Evolutionary conservation across 2,113 vertebrate species (phyloP).

Genomic region (Callipepla squamata): DNA sequence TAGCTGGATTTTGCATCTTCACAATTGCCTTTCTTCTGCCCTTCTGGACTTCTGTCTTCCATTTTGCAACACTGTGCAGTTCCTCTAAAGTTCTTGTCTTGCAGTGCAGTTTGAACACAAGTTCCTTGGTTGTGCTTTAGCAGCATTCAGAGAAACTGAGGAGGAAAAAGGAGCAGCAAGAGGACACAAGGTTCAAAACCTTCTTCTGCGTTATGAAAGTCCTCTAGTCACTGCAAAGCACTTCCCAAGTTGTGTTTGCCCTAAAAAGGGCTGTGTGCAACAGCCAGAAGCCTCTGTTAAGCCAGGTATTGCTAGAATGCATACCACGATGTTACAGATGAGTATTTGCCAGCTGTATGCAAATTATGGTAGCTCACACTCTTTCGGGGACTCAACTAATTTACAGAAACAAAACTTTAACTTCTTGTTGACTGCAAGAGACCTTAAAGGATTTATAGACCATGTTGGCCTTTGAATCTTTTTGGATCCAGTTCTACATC

Average conservation of each 20-base stretch:
- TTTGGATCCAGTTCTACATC: neutral
- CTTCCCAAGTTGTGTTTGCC: neutral
- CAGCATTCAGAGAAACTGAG: neutral
- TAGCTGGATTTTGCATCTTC: neutral
- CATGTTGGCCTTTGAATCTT: neutral
- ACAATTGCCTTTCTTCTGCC: neutral
- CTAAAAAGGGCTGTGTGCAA: neutral
- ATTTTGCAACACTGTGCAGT: neutral
- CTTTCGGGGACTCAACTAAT: neutral
- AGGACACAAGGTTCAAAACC: neutral
- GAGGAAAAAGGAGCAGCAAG: neutral
- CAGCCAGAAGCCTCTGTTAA: neutral
- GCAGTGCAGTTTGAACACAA: rapidly evolving
- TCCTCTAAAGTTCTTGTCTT: neutral
- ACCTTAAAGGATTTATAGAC: neutral
- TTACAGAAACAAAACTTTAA: neutral
- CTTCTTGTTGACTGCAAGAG: neutral
- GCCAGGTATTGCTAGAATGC: neutral
- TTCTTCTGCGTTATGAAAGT: neutral
- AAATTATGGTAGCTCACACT: neutral
- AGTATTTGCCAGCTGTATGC: neutral
- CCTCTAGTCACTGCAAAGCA: neutral
- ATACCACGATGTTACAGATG: rapidly evolving
- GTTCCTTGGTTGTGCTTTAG: neutral
- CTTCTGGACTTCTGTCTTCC: slow-evolving; percentile 35